These are phyloP conservation scores for Lonchura striata DNA, from an alignment of 2,113 vertebrate species.

Conservation along the genomic window DNA sequence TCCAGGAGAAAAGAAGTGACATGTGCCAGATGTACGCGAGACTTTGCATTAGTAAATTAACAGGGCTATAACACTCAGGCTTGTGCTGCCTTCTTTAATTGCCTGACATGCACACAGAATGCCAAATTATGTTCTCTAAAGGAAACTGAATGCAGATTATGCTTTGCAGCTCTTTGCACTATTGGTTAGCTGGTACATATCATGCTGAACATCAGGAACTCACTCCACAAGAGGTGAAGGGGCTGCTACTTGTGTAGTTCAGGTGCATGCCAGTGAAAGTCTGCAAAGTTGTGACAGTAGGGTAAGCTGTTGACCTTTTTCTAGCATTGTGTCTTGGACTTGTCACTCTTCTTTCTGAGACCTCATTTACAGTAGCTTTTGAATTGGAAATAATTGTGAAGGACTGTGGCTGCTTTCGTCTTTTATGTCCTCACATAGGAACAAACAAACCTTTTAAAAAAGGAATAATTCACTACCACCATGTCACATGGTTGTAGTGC, in stretches of 20 bases:
- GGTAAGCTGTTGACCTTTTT: slow-evolving; percentile 41
- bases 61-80: slow-evolving; percentile 54
- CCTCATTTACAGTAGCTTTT: slow-evolving; percentile 2
- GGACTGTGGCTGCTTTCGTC: neutral
- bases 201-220: slow-evolving; percentile 49
- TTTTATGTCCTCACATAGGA: neutral
- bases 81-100: slow-evolving; percentile 60
- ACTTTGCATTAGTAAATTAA: slow-evolving; percentile 66
- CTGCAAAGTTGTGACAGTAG: slow-evolving; percentile 37
- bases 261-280: neutral
- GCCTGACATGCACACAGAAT: slow-evolving; percentile 57
- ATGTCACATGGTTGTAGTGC: neutral
- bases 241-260: slow-evolving; percentile 35
- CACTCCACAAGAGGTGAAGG: slow-evolving; percentile 41
- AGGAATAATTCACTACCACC: neutral
- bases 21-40: slow-evolving; percentile 57
- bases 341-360: slow-evolving; percentile 43
- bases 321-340: neutral
- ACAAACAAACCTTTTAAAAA: neutral
- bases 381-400: slow-evolving; percentile 25
- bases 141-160: slow-evolving; percentile 50
- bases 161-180: slow-evolving; percentile 37
- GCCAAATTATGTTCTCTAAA: slow-evolving; percentile 51
- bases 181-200: slow-evolving; percentile 46
- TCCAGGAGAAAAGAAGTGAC: slow-evolving; percentile 58